Percentiles rank a stretch among this genome's conserved stretches.
These are phyloP conservation scores for Sebastes miniatus DNA, from an alignment of 2,797 vertebrate genomes.

Conservation along the genomic window DNA sequence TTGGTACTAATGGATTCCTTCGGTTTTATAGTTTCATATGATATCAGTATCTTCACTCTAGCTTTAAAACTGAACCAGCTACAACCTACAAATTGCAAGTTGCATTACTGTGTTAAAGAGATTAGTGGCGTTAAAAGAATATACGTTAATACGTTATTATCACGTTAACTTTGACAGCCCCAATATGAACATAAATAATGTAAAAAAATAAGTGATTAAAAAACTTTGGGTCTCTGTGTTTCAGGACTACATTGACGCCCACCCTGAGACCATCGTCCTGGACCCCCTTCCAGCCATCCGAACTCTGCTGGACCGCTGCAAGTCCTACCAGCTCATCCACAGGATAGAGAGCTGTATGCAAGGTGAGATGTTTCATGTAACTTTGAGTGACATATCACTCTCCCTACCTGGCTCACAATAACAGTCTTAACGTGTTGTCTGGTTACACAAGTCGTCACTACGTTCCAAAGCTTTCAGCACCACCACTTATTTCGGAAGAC, in stretches of 20 bases:
- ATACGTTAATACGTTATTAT: too few species aligned
- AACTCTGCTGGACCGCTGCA: slow-evolving; percentile 95
- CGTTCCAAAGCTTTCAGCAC: neutral
- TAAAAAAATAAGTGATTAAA: neutral
- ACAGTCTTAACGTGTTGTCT: neutral
- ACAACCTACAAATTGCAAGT: too few species aligned
- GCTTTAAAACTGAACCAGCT: too few species aligned
- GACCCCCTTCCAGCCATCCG: slow-evolving; percentile 97
- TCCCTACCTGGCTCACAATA: neutral
- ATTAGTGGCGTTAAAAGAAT: too few species aligned
- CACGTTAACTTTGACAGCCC: too few species aligned
- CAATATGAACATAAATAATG: neutral
- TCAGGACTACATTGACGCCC: slow-evolving; percentile 96
- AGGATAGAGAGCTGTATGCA: slow-evolving; percentile 94
- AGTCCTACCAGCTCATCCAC: slow-evolving; percentile 96
- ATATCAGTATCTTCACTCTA: too few species aligned
- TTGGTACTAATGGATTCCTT: too few species aligned
- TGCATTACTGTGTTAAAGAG: too few species aligned
- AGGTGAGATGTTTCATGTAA: slow-evolving; percentile 75
- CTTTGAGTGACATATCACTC: neutral
- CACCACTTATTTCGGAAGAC: neutral
- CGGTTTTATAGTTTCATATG: too few species aligned
- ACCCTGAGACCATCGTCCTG: slow-evolving; percentile 95
- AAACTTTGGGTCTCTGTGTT: slow-evolving; percentile 38
- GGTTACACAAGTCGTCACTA: neutral